Base-by-base conservation (phyloP, 2,888 invertebrate species). In the Catocala fraxini region DNA sequence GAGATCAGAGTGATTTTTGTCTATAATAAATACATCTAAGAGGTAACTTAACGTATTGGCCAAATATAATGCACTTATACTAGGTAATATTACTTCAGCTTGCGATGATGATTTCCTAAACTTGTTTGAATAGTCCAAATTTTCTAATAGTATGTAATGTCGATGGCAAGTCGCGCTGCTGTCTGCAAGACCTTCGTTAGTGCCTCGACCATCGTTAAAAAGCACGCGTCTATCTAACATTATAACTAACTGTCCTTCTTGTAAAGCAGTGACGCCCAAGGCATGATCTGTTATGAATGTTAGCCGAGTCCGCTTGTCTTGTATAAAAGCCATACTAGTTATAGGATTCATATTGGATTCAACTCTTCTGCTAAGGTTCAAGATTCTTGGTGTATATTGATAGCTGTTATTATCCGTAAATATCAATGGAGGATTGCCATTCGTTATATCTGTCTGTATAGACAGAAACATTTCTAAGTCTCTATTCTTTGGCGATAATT, bases 331-430 rank as follows among this genome's bases (percentile, higher is more conserved):
- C 95, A 97, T 97, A 9, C 97, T 97, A 0, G 99, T 98, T 73
- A 99, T 97, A 0, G 99, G 99, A 86, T 98, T 99, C 86, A 98
- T 97, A 88, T 99, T 99, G 0, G 98, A 99, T 89, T 99, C 99
- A 53, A 98, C 95, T 0, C 97, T 97, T 71, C 97, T 96, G 62
- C 96, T 95, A 60, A 97, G 96, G 45, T 98, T 96, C 83, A 97
- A 96, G 6, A 96, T 91, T 34, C 97, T 95, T 76, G 96, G 95
- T 58, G 97, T 97, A 92, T 97, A 97, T 85, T 98, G 97, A 84
- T 98, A 98, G 5, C 99, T 99, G 85, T 98, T 99, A 68, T 97
- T 96, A 89, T 99, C 99, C 0, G 97, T 97, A 83, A 96, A 97
- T 81, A 98, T 96, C 77, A 96, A 96, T 0, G 98, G 97, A 0